Evolutionary conservation across 2,113 vertebrate species (phyloP).

Genomic region (Emydocephalus ijimae): DNA sequence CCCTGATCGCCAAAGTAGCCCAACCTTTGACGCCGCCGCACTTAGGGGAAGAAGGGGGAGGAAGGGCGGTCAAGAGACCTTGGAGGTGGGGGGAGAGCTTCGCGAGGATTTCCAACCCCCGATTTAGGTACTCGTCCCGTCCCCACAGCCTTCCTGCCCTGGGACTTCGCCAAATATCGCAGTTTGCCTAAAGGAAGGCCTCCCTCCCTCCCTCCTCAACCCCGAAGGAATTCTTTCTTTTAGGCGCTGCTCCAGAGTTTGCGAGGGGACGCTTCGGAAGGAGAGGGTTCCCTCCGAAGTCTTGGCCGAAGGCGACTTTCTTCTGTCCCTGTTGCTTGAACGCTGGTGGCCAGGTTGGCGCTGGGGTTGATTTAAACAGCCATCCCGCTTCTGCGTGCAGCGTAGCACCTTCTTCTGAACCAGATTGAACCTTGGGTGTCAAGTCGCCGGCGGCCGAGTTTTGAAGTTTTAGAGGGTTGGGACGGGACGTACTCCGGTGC

Average conservation of each 20-base stretch:
- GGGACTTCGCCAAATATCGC: not conserved
- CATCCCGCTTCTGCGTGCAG: not conserved
- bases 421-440: not conserved
- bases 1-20: conserved; percentile 51
- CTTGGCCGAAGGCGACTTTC: not conserved
- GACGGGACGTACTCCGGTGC: not conserved
- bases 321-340: not conserved
- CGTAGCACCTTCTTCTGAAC: not conserved
- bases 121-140: not conserved
- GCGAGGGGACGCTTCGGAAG: not conserved
- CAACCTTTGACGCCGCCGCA: conserved; percentile 44
- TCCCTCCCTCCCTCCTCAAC: not conserved
- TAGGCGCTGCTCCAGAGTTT: not conserved
- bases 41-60: conserved; percentile 40
- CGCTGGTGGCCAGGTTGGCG: not conserved
- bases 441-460: not conserved
- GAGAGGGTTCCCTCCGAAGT: not conserved
- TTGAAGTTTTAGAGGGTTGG: not conserved
- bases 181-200: not conserved
- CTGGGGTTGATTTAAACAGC: not conserved
- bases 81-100: conserved; percentile 19
- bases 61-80: conserved; percentile 12
- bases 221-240: not conserved
- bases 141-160: not conserved
- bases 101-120: conserved; percentile 7